Evolutionary conservation across 2,888 invertebrate species (phyloP).

Genomic region (Meganola albula): DNA sequence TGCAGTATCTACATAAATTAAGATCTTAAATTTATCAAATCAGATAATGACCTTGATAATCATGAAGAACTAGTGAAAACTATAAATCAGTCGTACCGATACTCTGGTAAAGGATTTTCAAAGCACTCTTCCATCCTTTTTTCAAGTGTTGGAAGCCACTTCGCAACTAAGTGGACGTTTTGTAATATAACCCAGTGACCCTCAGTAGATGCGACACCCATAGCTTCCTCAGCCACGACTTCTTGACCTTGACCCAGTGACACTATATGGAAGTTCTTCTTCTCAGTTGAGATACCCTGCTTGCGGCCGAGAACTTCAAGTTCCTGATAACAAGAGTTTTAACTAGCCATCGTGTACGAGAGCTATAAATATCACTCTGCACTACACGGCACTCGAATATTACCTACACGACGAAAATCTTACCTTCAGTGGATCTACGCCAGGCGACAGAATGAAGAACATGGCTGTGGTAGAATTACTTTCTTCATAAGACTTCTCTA

Average conservation of each 20-base stretch:
- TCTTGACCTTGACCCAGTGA: conserved; percentile 97
- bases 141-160: conserved; percentile 93
- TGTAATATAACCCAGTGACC: conserved; percentile 98
- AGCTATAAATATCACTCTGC: too few species aligned
- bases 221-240: conserved; percentile 93
- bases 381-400: too few species aligned
- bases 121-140: conserved; percentile 92
- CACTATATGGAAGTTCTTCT: conserved; percentile 95
- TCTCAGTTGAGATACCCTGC: conserved; percentile 88
- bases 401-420: too few species aligned
- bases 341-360: too few species aligned
- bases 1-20: too few species aligned
- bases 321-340: too few species aligned
- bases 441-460: conserved; percentile 97
- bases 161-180: conserved; percentile 96
- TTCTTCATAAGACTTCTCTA: conserved; percentile 95
- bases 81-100: conserved; percentile 67
- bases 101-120: conserved; percentile 81
- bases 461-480: conserved; percentile 95
- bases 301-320: conserved; percentile 91
- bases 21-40: too few species aligned
- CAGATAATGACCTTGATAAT: too few species aligned
- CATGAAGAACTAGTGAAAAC: too few species aligned
- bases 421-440: conserved; percentile 97
- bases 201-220: conserved; percentile 89